A percentile compares a stretch with the other conserved stretches of the same genome.
These are phyloP conservation scores for Serinus canaria DNA, from an alignment of 2,113 vertebrate species.

Conservation along the genomic window DNA sequence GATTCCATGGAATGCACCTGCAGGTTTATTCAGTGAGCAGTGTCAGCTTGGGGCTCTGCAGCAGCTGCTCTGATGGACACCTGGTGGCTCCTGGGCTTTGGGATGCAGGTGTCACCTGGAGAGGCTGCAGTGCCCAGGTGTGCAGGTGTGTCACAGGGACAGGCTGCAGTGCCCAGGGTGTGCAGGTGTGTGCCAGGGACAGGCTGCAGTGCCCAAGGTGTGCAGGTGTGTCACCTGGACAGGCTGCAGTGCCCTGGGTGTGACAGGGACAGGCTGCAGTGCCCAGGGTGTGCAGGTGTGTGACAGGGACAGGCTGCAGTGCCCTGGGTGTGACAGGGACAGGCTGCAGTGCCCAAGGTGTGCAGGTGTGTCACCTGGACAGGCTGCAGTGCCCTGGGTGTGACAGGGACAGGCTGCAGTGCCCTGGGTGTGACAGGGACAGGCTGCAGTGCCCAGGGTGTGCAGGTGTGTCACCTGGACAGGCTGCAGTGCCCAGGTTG, in stretches of 20 bases:
- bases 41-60: neutral
- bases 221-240: no score
- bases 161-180: no score
- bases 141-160: no score
- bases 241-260: no score
- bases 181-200: neutral
- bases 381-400: no score
- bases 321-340: neutral
- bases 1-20: neutral
- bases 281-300: neutral
- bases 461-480: no score
- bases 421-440: no score
- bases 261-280: neutral
- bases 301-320: neutral
- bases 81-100: neutral
- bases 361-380: no score
- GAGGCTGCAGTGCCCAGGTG: accelerated
- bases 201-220: no score
- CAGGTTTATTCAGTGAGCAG: neutral
- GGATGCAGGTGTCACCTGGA: neutral
- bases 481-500: neutral
- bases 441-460: no score
- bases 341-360: no score
- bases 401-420: no score
- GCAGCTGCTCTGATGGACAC: neutral